Evolutionary conservation across 2,797 vertebrate species (phyloP).

Genomic region (Danio aesculapii): DNA sequence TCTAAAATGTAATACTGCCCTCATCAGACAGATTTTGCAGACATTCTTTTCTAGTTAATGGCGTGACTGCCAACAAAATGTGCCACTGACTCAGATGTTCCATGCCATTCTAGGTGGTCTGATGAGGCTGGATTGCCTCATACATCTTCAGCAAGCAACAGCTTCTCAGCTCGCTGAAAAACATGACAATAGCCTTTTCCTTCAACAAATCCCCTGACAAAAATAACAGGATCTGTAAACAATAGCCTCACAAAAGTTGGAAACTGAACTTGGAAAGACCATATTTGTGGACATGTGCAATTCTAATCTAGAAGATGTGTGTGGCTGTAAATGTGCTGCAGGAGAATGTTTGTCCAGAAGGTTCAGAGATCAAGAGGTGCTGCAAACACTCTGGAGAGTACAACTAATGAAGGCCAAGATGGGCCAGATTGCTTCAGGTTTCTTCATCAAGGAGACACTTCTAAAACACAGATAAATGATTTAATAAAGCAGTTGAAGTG

Average conservation of each 20-base stretch:
- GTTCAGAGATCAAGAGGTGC: conserved; percentile 2
- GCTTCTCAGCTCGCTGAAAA: conserved; percentile 4
- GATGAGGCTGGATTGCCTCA: neutral
- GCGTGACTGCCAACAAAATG: conserved; percentile 13
- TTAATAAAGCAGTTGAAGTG: conserved; percentile 13
- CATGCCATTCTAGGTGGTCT: conserved; percentile 19
- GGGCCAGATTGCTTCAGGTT: conserved; percentile 8
- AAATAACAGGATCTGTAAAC: neutral
- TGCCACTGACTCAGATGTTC: conserved; percentile 12
- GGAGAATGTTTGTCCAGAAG: neutral
- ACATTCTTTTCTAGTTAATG: neutral
- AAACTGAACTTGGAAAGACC: neutral
- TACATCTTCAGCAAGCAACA: conserved; percentile 7
- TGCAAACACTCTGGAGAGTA: neutral
- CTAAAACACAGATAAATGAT: conserved; percentile 11
- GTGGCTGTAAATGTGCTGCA: neutral
- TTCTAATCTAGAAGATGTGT: neutral
- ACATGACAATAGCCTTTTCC: neutral
- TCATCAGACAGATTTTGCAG: neutral
- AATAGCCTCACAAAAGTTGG: neutral
- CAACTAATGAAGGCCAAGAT: neutral
- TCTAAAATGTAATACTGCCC: neutral
- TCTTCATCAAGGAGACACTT: conserved; percentile 24
- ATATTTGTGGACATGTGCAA: neutral
- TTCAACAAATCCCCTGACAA: neutral